A percentile compares a stretch with the other conserved stretches of the same genome.
These are phyloP conservation scores for Ooceraea biroi DNA, from an alignment of 1,140 invertebrate species.

Conservation along the genomic window DNA sequence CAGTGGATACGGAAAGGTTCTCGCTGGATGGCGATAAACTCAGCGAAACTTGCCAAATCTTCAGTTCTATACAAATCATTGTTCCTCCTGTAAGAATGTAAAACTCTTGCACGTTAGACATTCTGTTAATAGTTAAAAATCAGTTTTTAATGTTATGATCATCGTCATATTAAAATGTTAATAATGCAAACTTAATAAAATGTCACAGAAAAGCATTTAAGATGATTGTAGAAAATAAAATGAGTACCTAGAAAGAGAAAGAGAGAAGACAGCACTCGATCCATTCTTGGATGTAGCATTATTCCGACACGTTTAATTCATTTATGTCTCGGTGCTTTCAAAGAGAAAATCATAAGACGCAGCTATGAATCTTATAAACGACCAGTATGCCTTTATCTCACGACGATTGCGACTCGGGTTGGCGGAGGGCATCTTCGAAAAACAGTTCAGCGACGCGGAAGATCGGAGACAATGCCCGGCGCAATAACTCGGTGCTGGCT, in stretches of 20 bases:
- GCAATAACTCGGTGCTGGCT: constrained; percentile 71
- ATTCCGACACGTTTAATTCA: constrained; percentile 15
- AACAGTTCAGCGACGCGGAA: constrained; percentile 61
- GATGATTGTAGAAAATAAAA: neutral
- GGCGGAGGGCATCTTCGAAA: constrained; percentile 42
- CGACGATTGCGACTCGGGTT: constrained; percentile 13
- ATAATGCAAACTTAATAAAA: no score
- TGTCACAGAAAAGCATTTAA: no score
- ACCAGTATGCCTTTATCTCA: constrained; percentile 50
- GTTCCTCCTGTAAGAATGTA: neutral
- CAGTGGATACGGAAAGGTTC: neutral
- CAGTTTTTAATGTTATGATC: neutral
- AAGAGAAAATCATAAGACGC: constrained; percentile 40
- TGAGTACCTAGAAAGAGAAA: neutral
- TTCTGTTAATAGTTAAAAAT: neutral
- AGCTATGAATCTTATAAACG: constrained; percentile 53
- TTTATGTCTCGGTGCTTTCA: neutral
- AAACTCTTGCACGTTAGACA: neutral
- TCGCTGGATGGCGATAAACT: neutral
- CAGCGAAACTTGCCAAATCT: neutral
- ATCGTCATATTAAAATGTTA: neutral
- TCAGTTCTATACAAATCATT: neutral
- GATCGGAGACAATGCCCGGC: constrained; percentile 67
- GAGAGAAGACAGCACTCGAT: neutral
- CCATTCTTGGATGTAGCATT: neutral